phyloP scores from a whole-genome alignment of 2,888 invertebrate genomes.

The Eurytoma adleriae region DNA sequence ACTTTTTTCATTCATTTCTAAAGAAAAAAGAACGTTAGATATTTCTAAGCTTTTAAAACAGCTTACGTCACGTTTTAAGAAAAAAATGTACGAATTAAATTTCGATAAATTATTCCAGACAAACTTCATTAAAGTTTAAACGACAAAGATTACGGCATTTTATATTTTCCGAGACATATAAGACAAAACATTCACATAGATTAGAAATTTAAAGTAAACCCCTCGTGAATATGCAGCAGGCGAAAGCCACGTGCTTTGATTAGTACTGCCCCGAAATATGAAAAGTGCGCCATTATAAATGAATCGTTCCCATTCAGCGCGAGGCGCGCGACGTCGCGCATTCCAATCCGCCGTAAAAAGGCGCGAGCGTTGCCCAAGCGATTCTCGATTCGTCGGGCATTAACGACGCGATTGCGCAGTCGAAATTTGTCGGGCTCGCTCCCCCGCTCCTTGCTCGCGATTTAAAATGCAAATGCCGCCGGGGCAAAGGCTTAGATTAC shows the following conservation, averaged over 20 bases:
- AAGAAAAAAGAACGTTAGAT: too few species aligned
- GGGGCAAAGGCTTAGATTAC: slow-evolving; percentile 41
- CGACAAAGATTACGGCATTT: neutral
- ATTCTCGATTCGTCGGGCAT: neutral
- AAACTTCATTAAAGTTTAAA: neutral
- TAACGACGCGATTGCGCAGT: neutral
- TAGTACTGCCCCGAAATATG: slow-evolving; percentile 10
- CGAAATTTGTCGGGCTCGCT: slow-evolving; percentile 8
- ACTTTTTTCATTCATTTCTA: too few species aligned
- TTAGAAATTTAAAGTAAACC: slow-evolving; percentile 27
- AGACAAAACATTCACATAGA: slow-evolving; percentile 2
- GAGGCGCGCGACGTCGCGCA: neutral
- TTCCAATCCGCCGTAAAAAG: neutral
- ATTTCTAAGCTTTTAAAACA: too few species aligned
- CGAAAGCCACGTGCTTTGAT: neutral
- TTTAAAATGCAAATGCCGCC: slow-evolving; percentile 47
- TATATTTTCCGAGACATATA: neutral
- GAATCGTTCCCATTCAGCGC: neutral
- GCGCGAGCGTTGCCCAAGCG: too few species aligned
- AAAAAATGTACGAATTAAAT: too few species aligned
- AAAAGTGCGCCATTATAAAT: slow-evolving; percentile 11
- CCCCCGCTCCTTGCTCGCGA: neutral
- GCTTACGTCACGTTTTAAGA: too few species aligned
- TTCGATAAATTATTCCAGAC: too few species aligned
- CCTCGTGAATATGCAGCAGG: slow-evolving; percentile 2